Percentiles rank a stretch among this genome's conserved stretches.
phyloP scores from a whole-genome alignment of 1,140 invertebrate species.

The Galendromus occidentalis region DNA sequence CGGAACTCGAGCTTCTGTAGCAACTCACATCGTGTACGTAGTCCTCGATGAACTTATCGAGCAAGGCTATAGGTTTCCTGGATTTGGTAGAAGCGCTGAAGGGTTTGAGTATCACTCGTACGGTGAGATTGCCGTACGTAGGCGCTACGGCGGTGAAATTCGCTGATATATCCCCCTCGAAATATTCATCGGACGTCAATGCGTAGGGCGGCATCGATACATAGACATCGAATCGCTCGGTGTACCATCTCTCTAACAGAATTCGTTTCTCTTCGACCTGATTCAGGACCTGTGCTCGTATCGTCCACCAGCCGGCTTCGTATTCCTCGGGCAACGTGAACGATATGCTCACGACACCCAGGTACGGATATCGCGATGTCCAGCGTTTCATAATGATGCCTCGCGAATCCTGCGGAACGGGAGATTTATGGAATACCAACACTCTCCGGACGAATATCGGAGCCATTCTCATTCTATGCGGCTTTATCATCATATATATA shows the following conservation, averaged over 20 bases:
- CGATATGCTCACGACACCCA: slow-evolving; percentile 27
- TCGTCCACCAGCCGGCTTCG: slow-evolving; percentile 32
- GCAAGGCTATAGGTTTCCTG: neutral
- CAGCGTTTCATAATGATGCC: slow-evolving; percentile 33
- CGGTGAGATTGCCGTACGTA: slow-evolving; percentile 18
- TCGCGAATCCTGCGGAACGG: slow-evolving; percentile 29
- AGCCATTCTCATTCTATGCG: too few relatives aligned
- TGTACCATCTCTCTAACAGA: slow-evolving; percentile 28
- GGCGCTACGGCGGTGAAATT: slow-evolving; percentile 19
- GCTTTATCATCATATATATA: too few relatives aligned
- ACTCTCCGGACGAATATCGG: too few relatives aligned
- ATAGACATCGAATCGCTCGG: slow-evolving; percentile 19
- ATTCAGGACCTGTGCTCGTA: slow-evolving; percentile 28
- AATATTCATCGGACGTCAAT: slow-evolving; percentile 16
- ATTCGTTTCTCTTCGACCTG: slow-evolving; percentile 32
- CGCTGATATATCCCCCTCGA: slow-evolving; percentile 17
- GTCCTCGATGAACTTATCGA: slow-evolving; percentile 8
- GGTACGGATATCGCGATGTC: slow-evolving; percentile 31
- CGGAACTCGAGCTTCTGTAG: neutral
- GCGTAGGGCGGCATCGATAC: slow-evolving; percentile 17
- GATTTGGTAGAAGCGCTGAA: neutral
- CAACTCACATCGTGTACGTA: neutral
- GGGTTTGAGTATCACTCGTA: slow-evolving; percentile 16
- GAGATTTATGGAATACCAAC: too few relatives aligned
- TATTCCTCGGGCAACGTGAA: slow-evolving; percentile 27